phyloP scores from a whole-genome alignment of 1,140 invertebrate species.

The Ostrea edulis region DNA sequence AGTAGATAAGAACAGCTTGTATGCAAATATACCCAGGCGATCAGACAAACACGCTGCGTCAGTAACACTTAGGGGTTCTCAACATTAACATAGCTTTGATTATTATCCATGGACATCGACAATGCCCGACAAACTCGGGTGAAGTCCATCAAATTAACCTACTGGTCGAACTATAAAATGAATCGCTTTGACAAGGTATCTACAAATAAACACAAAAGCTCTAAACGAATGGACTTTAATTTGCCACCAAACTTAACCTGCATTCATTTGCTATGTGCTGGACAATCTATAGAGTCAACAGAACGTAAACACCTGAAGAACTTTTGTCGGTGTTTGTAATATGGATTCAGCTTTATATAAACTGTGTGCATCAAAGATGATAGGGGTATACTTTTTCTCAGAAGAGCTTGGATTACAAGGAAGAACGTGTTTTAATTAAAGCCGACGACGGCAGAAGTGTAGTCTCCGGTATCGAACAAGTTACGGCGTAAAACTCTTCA shows the following conservation, averaged over 20 bases:
- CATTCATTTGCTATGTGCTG: background rate
- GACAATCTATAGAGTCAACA: background rate
- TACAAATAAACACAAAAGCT: background rate
- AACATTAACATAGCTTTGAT: background rate
- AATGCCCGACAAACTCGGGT: background rate
- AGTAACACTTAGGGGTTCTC: background rate
- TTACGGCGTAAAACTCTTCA: background rate
- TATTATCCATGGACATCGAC: background rate
- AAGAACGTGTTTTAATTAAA: background rate
- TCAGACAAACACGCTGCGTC: no score
- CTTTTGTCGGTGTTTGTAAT: background rate
- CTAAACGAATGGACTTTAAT: background rate
- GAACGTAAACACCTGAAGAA: background rate
- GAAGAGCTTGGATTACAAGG: background rate
- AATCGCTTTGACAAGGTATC: background rate
- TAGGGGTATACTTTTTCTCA: background rate
- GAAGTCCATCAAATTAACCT: constrained; percentile 1
- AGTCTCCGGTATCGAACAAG: no score
- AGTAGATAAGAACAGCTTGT: background rate
- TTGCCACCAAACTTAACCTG: background rate
- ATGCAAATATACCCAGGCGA: no score
- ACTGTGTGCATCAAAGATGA: constrained; percentile 14
- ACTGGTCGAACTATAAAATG: background rate
- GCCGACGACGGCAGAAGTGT: background rate
- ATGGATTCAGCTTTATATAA: background rate